phyloP scores from a whole-genome alignment of 2,113 vertebrate genomes.

The Cebus imitator region DNA sequence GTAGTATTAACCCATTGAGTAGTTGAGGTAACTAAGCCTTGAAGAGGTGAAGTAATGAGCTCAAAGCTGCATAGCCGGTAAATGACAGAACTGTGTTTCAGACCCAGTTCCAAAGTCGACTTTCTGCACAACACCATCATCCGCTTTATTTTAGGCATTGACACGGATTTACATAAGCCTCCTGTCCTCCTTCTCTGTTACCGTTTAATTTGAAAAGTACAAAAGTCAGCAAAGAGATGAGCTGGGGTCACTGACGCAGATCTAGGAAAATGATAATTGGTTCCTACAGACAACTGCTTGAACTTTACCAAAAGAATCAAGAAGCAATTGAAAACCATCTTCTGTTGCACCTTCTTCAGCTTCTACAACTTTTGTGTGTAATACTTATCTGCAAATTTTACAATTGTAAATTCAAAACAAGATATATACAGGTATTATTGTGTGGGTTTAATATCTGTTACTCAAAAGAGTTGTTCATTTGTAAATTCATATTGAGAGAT shows the following conservation, averaged over 20 bases:
- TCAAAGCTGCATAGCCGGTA: background rate
- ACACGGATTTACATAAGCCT: background rate
- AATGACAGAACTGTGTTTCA: background rate
- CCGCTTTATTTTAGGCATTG: background rate
- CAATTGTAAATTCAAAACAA: slow-evolving; percentile 27
- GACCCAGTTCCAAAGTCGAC: background rate
- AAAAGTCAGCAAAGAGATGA: background rate
- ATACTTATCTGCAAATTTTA: background rate
- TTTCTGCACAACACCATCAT: background rate
- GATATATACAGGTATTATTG: background rate
- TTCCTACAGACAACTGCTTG: background rate
- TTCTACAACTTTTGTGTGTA: background rate
- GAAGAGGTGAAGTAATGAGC: background rate
- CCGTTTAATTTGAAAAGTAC: background rate
- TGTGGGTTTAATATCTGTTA: background rate
- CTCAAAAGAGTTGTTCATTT: background rate
- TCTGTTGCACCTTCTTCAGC: background rate
- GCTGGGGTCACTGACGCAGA: background rate
- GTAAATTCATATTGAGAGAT: slow-evolving; percentile 13
- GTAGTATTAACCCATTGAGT: background rate
- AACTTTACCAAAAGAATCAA: background rate
- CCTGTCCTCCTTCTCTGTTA: background rate
- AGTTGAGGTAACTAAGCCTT: background rate
- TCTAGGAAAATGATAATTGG: background rate
- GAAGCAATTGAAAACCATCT: background rate